Evolutionary conservation across 2,888 invertebrate genomes (phyloP), one percentile per base, ranked within the genome.

Genomic region (Lysandra coridon): DNA sequence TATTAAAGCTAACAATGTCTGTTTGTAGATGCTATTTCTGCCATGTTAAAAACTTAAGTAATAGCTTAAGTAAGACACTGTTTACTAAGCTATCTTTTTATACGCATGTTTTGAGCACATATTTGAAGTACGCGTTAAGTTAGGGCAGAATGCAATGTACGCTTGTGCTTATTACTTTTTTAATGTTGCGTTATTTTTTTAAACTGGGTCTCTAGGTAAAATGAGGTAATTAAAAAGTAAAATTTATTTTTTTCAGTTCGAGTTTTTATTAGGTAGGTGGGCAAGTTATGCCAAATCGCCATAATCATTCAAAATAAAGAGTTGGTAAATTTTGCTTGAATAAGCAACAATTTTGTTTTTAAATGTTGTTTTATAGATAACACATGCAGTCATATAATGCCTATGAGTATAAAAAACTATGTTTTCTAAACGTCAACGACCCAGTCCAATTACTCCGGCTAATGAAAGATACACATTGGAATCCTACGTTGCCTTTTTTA

Each of bases 381-480:
- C 37, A 64, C 64, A 37, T 69, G 17, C 69, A 69, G 30, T 64
- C 64, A 57, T 57, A 57, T 57, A 57, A 57, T 57, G 17, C 44
- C 1, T 75, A 75, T 10, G 49, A 14, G 23, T 78, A 64, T 69
- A 78, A 64, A 37, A 44, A 30, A 17, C 49, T 10, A 44, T 62
- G 44, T 79, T 74, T 30, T 62, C 74, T 75, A 37, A 73, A 79
- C 74, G 92, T 92, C 92, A 88, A 86, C 87, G 90, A 92, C 92
- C 91, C 84, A 83, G 91, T 87, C 89, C 92, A 92, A 92, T 92
- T 92, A 91, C 87, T 88, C 90, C 91, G 89, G 90, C 90, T 92
- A 92, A 92, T 91, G 85, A 88, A 85, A 86, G 82, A 85, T 80
- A 81, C 74, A 78, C 64, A 80, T 80, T 79, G 57, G 37, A 76